Percentiles rank a stretch among this genome's conserved stretches.
Evolutionary conservation across 2,113 vertebrate species (phyloP).

Genomic region (Paramormyrops kingsleyae): DNA sequence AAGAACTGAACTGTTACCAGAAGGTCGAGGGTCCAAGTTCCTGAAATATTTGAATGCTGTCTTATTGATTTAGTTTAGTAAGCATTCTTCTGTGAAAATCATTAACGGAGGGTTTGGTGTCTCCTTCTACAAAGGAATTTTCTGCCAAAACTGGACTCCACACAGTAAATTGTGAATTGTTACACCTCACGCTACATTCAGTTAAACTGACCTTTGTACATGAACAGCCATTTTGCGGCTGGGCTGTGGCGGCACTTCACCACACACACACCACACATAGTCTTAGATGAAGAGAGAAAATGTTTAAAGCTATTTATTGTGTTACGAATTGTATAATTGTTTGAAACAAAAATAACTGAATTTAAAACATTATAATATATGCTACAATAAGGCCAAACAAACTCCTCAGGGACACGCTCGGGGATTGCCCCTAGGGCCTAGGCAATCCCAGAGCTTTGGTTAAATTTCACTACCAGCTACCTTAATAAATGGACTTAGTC

Average conservation of each 20-base stretch:
- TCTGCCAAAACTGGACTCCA: not conserved
- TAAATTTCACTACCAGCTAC: not conserved
- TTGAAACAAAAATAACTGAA: not conserved
- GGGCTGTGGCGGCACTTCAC: rapidly evolving
- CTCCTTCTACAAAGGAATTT: not conserved
- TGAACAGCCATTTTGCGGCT: not conserved
- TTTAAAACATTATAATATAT: not conserved
- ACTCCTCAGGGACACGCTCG: not conserved
- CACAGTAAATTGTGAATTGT: not conserved
- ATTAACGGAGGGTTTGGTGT: not conserved
- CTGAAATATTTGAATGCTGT: not conserved
- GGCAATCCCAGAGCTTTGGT: not conserved
- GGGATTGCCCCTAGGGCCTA: no score
- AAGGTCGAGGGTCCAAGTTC: not conserved
- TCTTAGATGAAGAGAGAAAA: not conserved
- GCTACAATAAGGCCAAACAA: not conserved
- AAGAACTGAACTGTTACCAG: not conserved
- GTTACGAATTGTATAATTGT: not conserved
- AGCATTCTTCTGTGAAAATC: not conserved
- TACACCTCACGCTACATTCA: not conserved
- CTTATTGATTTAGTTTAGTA: not conserved
- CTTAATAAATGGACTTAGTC: not conserved
- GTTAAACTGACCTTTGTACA: not conserved
- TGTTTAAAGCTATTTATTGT: not conserved
- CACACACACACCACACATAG: not conserved